Evolutionary conservation across 2,888 invertebrate genomes (phyloP).

Genomic region (Drosophila mulleri): DNA sequence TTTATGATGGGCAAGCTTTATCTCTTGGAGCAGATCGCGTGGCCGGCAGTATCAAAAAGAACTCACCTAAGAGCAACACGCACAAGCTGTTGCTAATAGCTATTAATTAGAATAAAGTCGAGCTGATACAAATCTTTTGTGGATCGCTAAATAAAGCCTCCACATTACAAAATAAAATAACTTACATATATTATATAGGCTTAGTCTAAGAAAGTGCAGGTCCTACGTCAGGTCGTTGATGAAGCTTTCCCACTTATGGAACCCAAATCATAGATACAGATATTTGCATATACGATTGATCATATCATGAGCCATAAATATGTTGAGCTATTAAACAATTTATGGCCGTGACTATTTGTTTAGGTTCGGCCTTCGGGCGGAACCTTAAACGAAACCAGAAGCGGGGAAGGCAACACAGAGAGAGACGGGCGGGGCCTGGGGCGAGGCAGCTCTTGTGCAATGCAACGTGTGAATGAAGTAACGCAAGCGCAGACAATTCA

Average conservation of each 20-base stretch:
- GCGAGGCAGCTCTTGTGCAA: conserved; percentile 36
- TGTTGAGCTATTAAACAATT: not conserved
- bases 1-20: too few relatives aligned
- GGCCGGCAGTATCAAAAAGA: too few relatives aligned
- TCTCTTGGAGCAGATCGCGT: too few relatives aligned
- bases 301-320: not conserved
- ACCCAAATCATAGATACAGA: not conserved
- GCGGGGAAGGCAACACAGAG: conserved; percentile 4
- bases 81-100: too few relatives aligned
- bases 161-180: too few relatives aligned
- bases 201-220: not conserved
- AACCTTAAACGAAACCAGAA: conserved; percentile 18
- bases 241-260: not conserved
- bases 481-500: conserved; percentile 18
- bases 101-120: too few relatives aligned
- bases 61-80: too few relatives aligned
- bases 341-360: not conserved
- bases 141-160: too few relatives aligned
- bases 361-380: conserved; percentile 28
- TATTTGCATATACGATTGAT: not conserved
- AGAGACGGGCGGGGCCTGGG: not conserved
- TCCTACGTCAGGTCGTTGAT: not conserved
- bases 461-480: conserved; percentile 37
- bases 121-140: too few relatives aligned
- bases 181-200: too few relatives aligned